phyloP scores from a whole-genome alignment of 2,113 vertebrate species.

The Amphiprion percula region DNA sequence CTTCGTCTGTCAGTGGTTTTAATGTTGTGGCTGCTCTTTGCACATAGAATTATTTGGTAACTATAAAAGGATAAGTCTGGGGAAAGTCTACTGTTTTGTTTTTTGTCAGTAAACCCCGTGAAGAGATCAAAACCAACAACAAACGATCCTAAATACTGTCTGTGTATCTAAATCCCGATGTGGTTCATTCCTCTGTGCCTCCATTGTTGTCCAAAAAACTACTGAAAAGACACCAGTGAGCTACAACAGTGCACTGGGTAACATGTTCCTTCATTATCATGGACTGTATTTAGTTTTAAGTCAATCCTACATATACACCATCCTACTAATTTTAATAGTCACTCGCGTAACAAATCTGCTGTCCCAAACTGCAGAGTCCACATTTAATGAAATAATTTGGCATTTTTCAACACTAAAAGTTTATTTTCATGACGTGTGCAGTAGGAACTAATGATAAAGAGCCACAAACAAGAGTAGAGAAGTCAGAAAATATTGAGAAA shows the following conservation, averaged over 20 bases:
- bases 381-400: no score
- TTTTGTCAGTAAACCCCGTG: slow-evolving; percentile 13
- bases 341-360: no score
- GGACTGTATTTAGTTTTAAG: no score
- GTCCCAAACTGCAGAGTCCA: no score
- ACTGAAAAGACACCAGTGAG: neutral
- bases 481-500: neutral
- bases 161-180: slow-evolving; percentile 1
- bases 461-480: neutral
- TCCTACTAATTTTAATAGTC: no score
- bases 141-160: neutral
- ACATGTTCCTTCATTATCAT: no score
- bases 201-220: neutral
- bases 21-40: neutral
- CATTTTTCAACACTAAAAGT: no score
- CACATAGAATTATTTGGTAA: neutral
- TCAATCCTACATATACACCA: no score
- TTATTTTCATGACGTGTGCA: no score
- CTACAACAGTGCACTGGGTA: neutral
- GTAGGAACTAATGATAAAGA: neutral
- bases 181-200: neutral
- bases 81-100: neutral
- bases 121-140: neutral
- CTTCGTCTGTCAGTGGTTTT: no score
- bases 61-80: neutral